Evolutionary conservation across 2,797 vertebrate genomes (phyloP), one percentile per base, ranked within the genome.

Genomic region (Galago senegalensis): DNA sequence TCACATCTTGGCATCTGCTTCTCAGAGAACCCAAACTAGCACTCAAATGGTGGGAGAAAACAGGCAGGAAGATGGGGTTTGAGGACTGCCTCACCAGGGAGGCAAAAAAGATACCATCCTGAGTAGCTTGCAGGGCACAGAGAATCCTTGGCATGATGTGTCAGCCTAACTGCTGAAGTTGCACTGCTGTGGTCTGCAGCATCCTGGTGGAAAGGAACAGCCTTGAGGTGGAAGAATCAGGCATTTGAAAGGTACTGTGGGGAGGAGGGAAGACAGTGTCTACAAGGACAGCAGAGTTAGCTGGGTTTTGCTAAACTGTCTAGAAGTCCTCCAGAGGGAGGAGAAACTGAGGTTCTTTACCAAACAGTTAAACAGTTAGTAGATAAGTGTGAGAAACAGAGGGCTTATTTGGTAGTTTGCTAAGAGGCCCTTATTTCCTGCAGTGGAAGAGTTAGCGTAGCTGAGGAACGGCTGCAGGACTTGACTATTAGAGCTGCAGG

Each of bases 361-460:
- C 69, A 56, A 88, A 60, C 40, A 95, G 60, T 85, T 92, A 85
- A 72, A 63, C 43, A 83, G 60, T 29, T 87, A 58, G 69, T 37
- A 61, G 29, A 14, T 58, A 83, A 93, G 43, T 56, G 29, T 80
- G 60, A 89, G 20, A 67, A 60, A 53, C 86, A 88, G 65, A 89
- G 69, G 65, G n/a, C 73, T 69, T 69, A 53, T 56, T 27, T 56
- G 40, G 56, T 53, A 79, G 65, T 84, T 93, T 73, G 60, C 65
- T 72, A 91, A 79, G 31, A 91, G 13, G 63, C 18, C 67, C 60
- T 93, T 73, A 43, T 75, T 79, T 91, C 80, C 75, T 58, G 61
- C 9, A 21, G 60, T 17, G 40, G 63, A 80, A 49, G 75, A 90
- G 58, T 58, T 46, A 75, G n/a, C 31, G 29, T 0, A 61, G 20